Conservation (phyloP, 2,888 invertebrate species). For the Macroteleia sp. region DNA sequence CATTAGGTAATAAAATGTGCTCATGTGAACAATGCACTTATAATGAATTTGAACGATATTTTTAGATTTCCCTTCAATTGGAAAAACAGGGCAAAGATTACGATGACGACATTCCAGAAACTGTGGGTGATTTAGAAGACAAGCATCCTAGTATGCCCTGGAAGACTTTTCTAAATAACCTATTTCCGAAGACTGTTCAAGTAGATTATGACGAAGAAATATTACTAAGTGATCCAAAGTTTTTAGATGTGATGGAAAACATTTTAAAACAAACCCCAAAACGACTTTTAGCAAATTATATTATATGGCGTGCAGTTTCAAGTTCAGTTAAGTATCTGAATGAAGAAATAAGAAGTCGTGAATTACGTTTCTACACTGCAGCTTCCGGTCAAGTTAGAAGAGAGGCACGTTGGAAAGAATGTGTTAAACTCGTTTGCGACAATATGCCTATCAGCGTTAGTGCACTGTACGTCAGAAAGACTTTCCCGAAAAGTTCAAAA, state of each 20-base stretch:
- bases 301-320: conserved; percentile 95
- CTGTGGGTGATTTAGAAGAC: too few relatives aligned
- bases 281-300: conserved; percentile 93
- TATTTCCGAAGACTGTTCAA: conserved; percentile 88
- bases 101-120: too few relatives aligned
- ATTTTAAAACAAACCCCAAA: conserved; percentile 86
- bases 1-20: too few relatives aligned
- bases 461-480: conserved; percentile 93
- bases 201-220: conserved; percentile 90
- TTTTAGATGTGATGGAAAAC: conserved; percentile 89
- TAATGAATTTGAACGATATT: too few relatives aligned
- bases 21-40: too few relatives aligned
- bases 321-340: conserved; percentile 92
- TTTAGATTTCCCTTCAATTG: too few relatives aligned
- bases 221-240: conserved; percentile 93
- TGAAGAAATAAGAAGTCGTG: conserved; percentile 90
- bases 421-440: conserved; percentile 91
- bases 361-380: conserved; percentile 91
- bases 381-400: conserved; percentile 93
- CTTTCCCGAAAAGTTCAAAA: conserved; percentile 94
- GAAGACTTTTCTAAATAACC: too few relatives aligned
- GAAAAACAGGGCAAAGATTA: too few relatives aligned
- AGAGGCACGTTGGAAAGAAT: conserved; percentile 96
- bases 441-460: conserved; percentile 91
- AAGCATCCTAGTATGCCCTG: too few relatives aligned